Conservation (phyloP, 2,888 invertebrate species). For the Hedya salicella region DNA sequence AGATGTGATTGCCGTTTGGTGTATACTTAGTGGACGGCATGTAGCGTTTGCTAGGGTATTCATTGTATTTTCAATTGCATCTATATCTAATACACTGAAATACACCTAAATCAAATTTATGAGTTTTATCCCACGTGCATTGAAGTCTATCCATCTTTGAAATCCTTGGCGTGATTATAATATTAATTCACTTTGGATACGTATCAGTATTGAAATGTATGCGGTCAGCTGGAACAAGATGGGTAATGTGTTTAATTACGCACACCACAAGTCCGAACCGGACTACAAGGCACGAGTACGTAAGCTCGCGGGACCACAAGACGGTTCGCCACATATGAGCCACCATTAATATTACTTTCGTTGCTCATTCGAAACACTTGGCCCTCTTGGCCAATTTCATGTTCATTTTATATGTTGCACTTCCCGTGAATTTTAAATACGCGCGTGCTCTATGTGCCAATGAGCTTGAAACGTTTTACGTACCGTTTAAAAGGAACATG, state of each 20-base stretch:
- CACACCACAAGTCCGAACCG: constrained; percentile 52
- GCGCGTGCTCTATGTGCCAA: constrained; percentile 51
- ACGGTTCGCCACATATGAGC: constrained; percentile 30
- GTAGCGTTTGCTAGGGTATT: too few relatives aligned
- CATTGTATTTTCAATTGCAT: too few relatives aligned
- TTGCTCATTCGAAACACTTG: constrained; percentile 51
- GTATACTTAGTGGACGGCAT: too few relatives aligned
- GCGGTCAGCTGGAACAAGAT: constrained; percentile 62
- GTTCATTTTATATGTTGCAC: constrained; percentile 48
- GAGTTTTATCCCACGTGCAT: too few relatives aligned
- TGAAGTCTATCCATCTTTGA: too few relatives aligned
- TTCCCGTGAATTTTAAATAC: constrained; percentile 53
- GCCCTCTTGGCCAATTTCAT: constrained; percentile 49
- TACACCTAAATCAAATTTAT: too few relatives aligned
- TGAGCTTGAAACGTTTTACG: constrained; percentile 49
- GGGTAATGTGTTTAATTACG: constrained; percentile 66
- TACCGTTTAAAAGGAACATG: constrained; percentile 39
- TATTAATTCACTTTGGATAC: too few relatives aligned
- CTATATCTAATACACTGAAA: too few relatives aligned
- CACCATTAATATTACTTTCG: background rate
- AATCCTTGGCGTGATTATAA: background rate
- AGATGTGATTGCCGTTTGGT: too few relatives aligned
- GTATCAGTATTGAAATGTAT: constrained; percentile 54
- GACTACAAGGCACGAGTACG: too few relatives aligned
- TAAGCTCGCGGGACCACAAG: constrained; percentile 60